Base-by-base conservation (phyloP, 2,888 invertebrate genomes). In the Netelia melanura region DNA sequence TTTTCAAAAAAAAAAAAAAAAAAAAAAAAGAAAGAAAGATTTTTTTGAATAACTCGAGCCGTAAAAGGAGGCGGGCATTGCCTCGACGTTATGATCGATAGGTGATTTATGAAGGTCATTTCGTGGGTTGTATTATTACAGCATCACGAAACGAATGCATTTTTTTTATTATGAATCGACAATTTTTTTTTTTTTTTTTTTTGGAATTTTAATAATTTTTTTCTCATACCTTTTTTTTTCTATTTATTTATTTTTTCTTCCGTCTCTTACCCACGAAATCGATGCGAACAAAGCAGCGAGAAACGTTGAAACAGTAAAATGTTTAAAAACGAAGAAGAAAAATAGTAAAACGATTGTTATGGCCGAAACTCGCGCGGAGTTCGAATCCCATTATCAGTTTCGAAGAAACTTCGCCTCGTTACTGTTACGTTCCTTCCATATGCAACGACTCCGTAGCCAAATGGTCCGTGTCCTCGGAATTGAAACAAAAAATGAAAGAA, bases 401-500 rank as follows among this genome's bases (percentile, higher is more conserved):
- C 38, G 17, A 25, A 61, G 10, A 74, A 80, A 25, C 8, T 21
- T 44, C 17, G 64, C 84, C 71, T 83, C 78, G 85, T 77, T 81
- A 83, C 79, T 85, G 81, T 72, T 61, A 67, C 38, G 72, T 88
- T 83, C 83, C 78, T 17, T 17, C 17, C 17, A 65, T 43, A 58
- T 61, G 65, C 43, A 72, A 54, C 58, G 64, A 23, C 90, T 90
- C 88, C 86, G 82, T 72, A 85, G 86, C 89, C 90, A 90, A 92
- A 92, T 91, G 91, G 90, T 90, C 86, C 88, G 80, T 88, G 89
- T 91, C 90, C 88, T 68, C 71, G 84, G 83, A 86, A 76, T 87
- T 90, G 89, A 91, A 92, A 90, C 89, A 91, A 30, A 30, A 30
- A 30, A 30, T 30, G 0, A 5, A 30, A 30, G 91, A 91, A 89